Evolutionary conservation across 2,888 invertebrate genomes (phyloP), one percentile per base, ranked within the genome.

Genomic region (Pseudococcus viburni): DNA sequence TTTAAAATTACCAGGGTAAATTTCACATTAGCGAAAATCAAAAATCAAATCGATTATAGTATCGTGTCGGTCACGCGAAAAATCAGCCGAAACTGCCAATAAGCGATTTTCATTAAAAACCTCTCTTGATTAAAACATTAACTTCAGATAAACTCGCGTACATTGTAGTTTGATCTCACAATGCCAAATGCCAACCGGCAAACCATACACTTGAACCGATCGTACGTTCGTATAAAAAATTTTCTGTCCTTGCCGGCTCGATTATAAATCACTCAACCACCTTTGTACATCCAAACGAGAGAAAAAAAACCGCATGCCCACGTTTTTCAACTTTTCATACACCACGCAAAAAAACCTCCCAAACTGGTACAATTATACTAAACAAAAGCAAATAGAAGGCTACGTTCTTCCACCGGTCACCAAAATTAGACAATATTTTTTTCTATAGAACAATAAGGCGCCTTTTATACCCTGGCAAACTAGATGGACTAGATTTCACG

Each of bases 161-260:
- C 59, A 59, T 59, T 59, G 59, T 59, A 59, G 19, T 59, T 59
- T 59, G 59, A 59, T 59, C 59, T n/a, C 19, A 59, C 59, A 19
- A 19, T 59, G 59, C 59, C 19, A 19, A 59, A 59, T 59, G 59
- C 59, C 59, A 59, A 9, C 59, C 26, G 6, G 59, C 59, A 59
- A 59, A 59, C n/a, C 4, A 59, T 19, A 59, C 59, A 59, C 5
- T 9, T 19, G n/a, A 59, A 59, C 59, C 19, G 59, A 59, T 59
- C 59, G 59, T 59, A 19, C 19, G 59, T 8, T 59, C 11, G 7
- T 59, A 59, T 19, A 19, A 19, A 51, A 51, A 51, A 51, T 15
- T 51, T 59, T 12, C 5, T 55, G 59, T 59, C 59, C 59, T 59
- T 59, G 59, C 19, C 59, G 7, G 19, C 19, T 51, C 51, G 51